A percentile compares a stretch with the other conserved stretches of the same genome.
These are phyloP conservation scores for Crypturellus tataupa DNA, from an alignment of 2,797 vertebrate genomes.

Conservation along the genomic window DNA sequence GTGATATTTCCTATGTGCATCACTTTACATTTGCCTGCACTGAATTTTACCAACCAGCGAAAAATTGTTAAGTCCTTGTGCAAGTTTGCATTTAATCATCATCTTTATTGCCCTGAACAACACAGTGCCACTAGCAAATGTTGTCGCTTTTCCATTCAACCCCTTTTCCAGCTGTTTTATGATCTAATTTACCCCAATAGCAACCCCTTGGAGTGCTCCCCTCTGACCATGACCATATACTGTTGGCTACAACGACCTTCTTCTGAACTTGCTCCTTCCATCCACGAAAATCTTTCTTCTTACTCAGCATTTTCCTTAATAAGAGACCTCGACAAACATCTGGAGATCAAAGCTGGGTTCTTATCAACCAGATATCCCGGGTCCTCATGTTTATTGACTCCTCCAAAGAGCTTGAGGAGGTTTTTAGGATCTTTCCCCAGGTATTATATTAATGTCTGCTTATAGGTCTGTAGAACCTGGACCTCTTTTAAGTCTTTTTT, in stretches of 20 bases:
- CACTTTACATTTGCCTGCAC: not conserved
- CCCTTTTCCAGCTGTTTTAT: not conserved
- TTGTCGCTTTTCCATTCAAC: not conserved
- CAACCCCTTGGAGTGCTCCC: fast-evolving
- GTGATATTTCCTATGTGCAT: not conserved
- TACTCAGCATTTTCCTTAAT: not conserved
- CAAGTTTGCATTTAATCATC: not conserved
- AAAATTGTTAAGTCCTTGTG: not conserved
- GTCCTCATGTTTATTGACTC: not conserved
- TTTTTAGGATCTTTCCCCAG: fast-evolving
- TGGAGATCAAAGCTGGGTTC: not conserved
- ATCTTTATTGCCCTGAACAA: not conserved
- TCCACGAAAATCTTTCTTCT: not conserved
- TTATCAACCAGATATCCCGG: not conserved
- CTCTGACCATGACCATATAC: not conserved
- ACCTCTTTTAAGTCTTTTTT: not conserved
- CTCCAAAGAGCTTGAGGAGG: not conserved
- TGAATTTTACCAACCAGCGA: not conserved
- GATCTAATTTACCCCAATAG: not conserved
- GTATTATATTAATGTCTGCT: not conserved
- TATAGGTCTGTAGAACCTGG: not conserved
- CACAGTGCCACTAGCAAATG: not conserved
- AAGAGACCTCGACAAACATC: not conserved
- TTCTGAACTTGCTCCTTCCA: not conserved
- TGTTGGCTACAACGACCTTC: not conserved